Percentiles rank a stretch among this genome's conserved stretches.
Evolutionary conservation across 1,140 invertebrate species (phyloP).

Genomic region (Drosophila subpulchrella): DNA sequence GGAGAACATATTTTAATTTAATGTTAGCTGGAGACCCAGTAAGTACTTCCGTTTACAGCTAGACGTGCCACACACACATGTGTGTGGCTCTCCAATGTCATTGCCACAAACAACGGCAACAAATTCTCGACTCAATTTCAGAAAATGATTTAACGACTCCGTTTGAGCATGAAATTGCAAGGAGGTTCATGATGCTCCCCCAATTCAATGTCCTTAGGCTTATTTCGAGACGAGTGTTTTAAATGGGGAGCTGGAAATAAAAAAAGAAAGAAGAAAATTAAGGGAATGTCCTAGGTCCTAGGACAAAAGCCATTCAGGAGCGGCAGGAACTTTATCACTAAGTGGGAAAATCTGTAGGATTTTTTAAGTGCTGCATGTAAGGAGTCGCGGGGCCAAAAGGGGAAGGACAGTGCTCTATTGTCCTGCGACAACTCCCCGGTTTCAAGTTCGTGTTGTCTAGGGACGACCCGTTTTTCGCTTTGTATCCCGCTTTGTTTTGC

Average conservation of each 20-base stretch:
- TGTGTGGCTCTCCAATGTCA: slow-evolving; percentile 58
- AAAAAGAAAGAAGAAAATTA: slow-evolving; percentile 8
- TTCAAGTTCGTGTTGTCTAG: slow-evolving; percentile 54
- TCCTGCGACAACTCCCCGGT: slow-evolving; percentile 52
- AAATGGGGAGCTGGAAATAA: slow-evolving; percentile 45
- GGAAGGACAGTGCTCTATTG: slow-evolving; percentile 51
- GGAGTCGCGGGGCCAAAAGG: slow-evolving; percentile 6
- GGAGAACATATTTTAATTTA: slow-evolving; percentile 77
- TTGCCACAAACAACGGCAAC: slow-evolving; percentile 65
- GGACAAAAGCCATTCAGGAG: slow-evolving; percentile 67
- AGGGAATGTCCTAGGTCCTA: slow-evolving; percentile 33
- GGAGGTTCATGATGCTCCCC: slow-evolving; percentile 16
- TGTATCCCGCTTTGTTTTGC: slow-evolving; percentile 47
- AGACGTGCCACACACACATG: slow-evolving; percentile 55
- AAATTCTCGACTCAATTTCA: slow-evolving; percentile 78
- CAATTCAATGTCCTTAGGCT: slow-evolving; percentile 43
- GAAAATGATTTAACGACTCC: slow-evolving; percentile 83
- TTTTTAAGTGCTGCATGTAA: slow-evolving; percentile 71
- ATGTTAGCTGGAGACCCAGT: slow-evolving; percentile 54
- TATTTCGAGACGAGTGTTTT: slow-evolving; percentile 61
- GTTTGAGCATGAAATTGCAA: slow-evolving; percentile 79
- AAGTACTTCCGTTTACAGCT: slow-evolving; percentile 79
- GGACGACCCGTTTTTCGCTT: slow-evolving; percentile 26
- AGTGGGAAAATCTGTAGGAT: slow-evolving; percentile 81
- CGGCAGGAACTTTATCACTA: slow-evolving; percentile 73